A percentile compares a stretch with the other conserved stretches of the same genome.
These are phyloP conservation scores for Oligia fasciuncula DNA, from an alignment of 2,888 invertebrate species.

Conservation along the genomic window DNA sequence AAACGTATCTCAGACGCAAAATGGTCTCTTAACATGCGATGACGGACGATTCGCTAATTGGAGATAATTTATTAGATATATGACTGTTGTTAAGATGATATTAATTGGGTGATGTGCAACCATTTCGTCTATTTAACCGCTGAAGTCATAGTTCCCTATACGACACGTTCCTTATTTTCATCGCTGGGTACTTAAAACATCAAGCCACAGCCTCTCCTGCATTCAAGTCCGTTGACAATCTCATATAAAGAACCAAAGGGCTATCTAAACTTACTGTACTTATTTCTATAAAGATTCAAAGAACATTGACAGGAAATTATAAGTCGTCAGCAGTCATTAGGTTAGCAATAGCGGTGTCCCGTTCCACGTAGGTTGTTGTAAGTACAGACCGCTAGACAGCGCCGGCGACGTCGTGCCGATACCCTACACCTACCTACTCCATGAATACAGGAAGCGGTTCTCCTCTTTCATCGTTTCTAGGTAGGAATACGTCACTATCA, in stretches of 20 bases:
- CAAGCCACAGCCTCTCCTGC: slow-evolving; percentile 17
- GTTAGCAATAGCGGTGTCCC: slow-evolving; percentile 78
- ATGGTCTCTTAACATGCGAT: slow-evolving; percentile 67
- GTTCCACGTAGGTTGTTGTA: slow-evolving; percentile 74
- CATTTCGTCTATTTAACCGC: slow-evolving; percentile 67
- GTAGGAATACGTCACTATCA: slow-evolving; percentile 61
- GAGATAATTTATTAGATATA: slow-evolving; percentile 76
- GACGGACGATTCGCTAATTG: slow-evolving; percentile 76
- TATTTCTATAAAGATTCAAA: slow-evolving; percentile 55
- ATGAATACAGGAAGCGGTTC: slow-evolving; percentile 76
- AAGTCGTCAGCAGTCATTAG: slow-evolving; percentile 72
- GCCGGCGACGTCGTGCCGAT: slow-evolving; percentile 59
- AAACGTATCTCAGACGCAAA: slow-evolving; percentile 67
- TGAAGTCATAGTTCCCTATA: slow-evolving; percentile 59
- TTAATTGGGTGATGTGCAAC: slow-evolving; percentile 77
- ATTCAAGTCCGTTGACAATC: slow-evolving; percentile 13
- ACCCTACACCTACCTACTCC: slow-evolving; percentile 71
- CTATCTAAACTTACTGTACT: slow-evolving; percentile 23
- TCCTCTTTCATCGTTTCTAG: slow-evolving; percentile 71
- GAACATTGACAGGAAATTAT: slow-evolving; percentile 77
- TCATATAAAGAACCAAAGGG: slow-evolving; percentile 20
- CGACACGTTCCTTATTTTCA: slow-evolving; percentile 33
- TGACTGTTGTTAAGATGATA: slow-evolving; percentile 69
- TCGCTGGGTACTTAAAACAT: slow-evolving; percentile 18
- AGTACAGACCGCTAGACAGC: slow-evolving; percentile 61